These are phyloP conservation scores for Stegophylla sp. DNA, from an alignment of 2,888 invertebrate species.

Conservation along the genomic window DNA sequence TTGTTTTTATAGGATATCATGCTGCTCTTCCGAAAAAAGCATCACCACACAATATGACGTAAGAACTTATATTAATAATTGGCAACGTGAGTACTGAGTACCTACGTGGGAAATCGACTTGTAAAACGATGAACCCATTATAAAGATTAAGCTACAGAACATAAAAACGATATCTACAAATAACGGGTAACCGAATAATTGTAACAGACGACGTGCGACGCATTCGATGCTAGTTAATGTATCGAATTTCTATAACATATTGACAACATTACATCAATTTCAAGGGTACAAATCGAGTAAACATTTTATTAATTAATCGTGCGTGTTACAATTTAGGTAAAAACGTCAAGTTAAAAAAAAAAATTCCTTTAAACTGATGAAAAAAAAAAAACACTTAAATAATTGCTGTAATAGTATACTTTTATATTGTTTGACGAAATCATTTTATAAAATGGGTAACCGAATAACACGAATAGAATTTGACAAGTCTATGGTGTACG, in stretches of 20 bases:
- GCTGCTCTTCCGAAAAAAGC: no score
- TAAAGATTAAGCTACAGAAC: neutral
- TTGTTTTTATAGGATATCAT: no score
- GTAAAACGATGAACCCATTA: slow-evolving; percentile 1
- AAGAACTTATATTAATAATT: no score
- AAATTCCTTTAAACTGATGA: neutral
- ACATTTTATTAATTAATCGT: neutral
- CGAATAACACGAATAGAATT: no score
- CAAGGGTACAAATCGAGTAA: neutral
- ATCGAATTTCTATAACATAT: neutral
- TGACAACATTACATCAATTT: neutral
- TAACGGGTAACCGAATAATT: neutral
- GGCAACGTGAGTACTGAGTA: no score
- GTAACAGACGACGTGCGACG: no score
- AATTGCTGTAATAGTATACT: no score
- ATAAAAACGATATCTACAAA: neutral
- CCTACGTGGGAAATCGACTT: neutral
- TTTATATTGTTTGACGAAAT: no score
- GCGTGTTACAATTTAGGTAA: neutral
- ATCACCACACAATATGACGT: no score
- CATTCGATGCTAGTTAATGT: neutral
- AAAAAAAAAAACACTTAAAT: no score
- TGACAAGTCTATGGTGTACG: no score
- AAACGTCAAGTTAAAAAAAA: neutral
- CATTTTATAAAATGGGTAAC: no score